A percentile compares a stretch with the other conserved stretches of the same genome.
These are phyloP conservation scores for Coregonus ussuriensis DNA, from an alignment of 2,797 vertebrate species.

Conservation along the genomic window DNA sequence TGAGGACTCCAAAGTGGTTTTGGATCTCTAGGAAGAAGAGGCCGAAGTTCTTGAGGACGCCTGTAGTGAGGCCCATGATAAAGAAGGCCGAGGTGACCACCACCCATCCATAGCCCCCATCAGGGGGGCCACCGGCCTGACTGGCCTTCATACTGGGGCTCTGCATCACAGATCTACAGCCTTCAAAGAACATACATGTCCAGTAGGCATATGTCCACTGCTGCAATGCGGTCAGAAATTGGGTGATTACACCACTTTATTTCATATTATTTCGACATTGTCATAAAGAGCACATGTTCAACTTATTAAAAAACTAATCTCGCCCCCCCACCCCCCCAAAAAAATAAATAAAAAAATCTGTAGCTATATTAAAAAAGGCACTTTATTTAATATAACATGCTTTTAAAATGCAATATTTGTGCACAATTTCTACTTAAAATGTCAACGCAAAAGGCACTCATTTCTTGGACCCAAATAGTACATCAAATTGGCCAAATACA, in stretches of 20 bases:
- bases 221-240: not conserved
- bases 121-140: slow-evolving; percentile 42
- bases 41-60: slow-evolving; percentile 75
- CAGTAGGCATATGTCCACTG: not conserved
- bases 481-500: too few relatives aligned
- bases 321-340: too few relatives aligned
- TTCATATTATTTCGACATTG: not conserved
- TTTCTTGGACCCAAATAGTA: too few relatives aligned
- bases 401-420: too few relatives aligned
- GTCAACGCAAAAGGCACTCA: too few relatives aligned
- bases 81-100: slow-evolving; percentile 76
- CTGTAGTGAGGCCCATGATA: slow-evolving; percentile 74
- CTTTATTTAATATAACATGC: too few relatives aligned
- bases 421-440: too few relatives aligned
- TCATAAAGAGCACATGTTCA: not conserved
- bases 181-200: not conserved
- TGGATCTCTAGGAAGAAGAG: slow-evolving; percentile 83
- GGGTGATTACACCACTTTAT: not conserved
- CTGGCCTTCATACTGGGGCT: slow-evolving; percentile 41
- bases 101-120: slow-evolving; percentile 78
- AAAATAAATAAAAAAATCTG: too few relatives aligned
- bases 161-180: slow-evolving; percentile 15
- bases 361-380: too few relatives aligned
- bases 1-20: slow-evolving; percentile 69
- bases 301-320: too few relatives aligned